Conservation (phyloP, 2,888 invertebrate genomes). For the Gibbula magus region DNA sequence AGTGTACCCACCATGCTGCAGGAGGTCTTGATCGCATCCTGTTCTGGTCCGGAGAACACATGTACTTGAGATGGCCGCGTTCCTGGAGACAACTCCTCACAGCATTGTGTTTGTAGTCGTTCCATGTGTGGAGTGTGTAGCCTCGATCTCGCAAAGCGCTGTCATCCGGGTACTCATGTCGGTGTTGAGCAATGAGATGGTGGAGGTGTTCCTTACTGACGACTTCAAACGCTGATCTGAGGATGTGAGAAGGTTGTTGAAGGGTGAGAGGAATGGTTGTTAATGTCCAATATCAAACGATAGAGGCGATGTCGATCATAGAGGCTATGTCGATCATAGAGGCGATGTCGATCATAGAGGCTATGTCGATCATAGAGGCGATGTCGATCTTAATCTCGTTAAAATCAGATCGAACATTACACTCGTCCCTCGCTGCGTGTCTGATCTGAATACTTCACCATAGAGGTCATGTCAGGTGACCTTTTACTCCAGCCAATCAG, state of each 20-base stretch:
- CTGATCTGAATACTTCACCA: too few species aligned
- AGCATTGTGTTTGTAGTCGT: constrained; percentile 56
- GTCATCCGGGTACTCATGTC: constrained; percentile 53
- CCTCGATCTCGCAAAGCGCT: constrained; percentile 54
- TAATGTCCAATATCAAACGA: too few species aligned
- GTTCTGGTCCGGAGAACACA: constrained; percentile 38
- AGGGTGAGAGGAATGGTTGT: too few species aligned
- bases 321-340: too few species aligned
- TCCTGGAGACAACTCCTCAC: constrained; percentile 53
- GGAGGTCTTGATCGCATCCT: constrained; percentile 49
- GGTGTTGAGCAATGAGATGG: constrained; percentile 43
- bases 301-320: too few species aligned
- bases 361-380: too few species aligned
- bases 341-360: too few species aligned
- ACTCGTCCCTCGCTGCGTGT: too few species aligned
- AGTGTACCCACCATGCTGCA: constrained; percentile 47
- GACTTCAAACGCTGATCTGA: constrained; percentile 58
- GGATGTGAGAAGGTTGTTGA: not conserved
- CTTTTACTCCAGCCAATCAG: too few species aligned
- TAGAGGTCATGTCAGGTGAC: too few species aligned
- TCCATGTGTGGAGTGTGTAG: constrained; percentile 57
- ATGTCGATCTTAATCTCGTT: too few species aligned
- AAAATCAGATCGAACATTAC: too few species aligned
- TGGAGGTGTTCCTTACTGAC: constrained; percentile 52
- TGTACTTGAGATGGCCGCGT: constrained; percentile 51